Conservation (phyloP, 2,888 invertebrate genomes). For the Leptopilina syphax region DNA sequence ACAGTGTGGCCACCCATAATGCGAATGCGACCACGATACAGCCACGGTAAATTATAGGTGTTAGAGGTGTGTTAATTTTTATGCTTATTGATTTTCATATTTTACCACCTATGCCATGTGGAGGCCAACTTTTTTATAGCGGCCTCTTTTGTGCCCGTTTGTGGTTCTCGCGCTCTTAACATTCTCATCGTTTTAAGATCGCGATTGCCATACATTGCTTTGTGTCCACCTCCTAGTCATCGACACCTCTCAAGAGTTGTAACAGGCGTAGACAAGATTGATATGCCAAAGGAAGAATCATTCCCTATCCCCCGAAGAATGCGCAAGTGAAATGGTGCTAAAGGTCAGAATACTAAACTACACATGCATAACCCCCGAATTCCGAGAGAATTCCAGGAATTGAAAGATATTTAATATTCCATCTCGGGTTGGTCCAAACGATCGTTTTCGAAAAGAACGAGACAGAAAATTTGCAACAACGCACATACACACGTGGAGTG, state of each 20-base stretch:
- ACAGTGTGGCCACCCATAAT: conserved; percentile 71
- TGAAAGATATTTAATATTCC: conserved; percentile 66
- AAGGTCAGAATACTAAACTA: conserved; percentile 31
- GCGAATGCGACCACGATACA: conserved; percentile 62
- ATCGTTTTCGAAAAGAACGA: conserved; percentile 19
- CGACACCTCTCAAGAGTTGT: neutral
- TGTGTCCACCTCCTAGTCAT: neutral
- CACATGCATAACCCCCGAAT: conserved; percentile 53
- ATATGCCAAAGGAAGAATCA: neutral
- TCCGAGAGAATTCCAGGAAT: conserved; percentile 63
- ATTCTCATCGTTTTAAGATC: conserved; percentile 1
- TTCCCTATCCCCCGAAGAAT: neutral
- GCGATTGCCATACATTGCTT: neutral
- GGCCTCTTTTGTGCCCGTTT: conserved; percentile 32
- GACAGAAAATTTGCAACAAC: conserved; percentile 32
- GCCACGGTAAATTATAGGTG: conserved; percentile 68
- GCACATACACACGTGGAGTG: conserved; percentile 2
- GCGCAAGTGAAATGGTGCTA: conserved; percentile 28
- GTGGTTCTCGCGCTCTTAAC: neutral
- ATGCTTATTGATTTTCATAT: conserved; percentile 76
- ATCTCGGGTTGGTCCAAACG: conserved; percentile 36
- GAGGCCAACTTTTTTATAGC: conserved; percentile 20
- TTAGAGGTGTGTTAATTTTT: conserved; percentile 73
- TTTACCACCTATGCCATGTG: conserved; percentile 68
- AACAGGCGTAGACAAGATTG: neutral